These are phyloP conservation scores for Drosophila kanapiae DNA, from an alignment of 1,140 invertebrate species.

Conservation along the genomic window DNA sequence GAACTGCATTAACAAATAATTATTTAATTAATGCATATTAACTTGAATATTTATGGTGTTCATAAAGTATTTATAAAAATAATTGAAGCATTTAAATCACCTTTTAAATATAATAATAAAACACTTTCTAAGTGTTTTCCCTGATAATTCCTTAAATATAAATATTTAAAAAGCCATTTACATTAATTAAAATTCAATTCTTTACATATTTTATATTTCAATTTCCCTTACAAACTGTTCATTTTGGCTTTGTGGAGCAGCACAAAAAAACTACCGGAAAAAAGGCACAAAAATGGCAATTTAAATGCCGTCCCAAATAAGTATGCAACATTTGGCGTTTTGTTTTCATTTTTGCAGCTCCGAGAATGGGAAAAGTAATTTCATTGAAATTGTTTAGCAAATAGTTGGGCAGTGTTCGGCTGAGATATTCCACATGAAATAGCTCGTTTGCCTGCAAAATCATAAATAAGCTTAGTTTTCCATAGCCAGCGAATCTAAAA, in stretches of 20 bases:
- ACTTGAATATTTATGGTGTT: too few species aligned
- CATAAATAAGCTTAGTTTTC: constrained; percentile 49
- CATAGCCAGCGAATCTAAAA: constrained; percentile 4
- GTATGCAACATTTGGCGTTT: constrained; percentile 46
- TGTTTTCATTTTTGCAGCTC: background rate
- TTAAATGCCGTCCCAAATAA: constrained; percentile 68
- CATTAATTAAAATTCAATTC: background rate
- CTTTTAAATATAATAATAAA: background rate
- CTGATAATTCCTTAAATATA: background rate
- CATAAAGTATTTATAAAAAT: background rate
- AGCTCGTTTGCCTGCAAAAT: constrained; percentile 18
- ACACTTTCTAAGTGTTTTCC: fast-evolving
- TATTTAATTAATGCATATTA: too few species aligned
- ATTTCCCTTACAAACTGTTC: background rate
- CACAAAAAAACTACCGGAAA: background rate
- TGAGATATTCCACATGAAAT: constrained; percentile 59
- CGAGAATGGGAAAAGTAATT: constrained; percentile 45
- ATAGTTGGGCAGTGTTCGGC: constrained; percentile 34
- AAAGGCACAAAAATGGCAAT: constrained; percentile 54
- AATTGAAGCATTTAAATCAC: background rate
- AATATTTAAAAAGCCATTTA: background rate
- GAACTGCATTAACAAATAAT: too few species aligned
- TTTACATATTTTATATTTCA: background rate
- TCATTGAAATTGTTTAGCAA: constrained; percentile 52
- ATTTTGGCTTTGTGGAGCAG: background rate